These are phyloP conservation scores for Galeruca laticollis DNA, from an alignment of 2,888 invertebrate species.

Conservation along the genomic window DNA sequence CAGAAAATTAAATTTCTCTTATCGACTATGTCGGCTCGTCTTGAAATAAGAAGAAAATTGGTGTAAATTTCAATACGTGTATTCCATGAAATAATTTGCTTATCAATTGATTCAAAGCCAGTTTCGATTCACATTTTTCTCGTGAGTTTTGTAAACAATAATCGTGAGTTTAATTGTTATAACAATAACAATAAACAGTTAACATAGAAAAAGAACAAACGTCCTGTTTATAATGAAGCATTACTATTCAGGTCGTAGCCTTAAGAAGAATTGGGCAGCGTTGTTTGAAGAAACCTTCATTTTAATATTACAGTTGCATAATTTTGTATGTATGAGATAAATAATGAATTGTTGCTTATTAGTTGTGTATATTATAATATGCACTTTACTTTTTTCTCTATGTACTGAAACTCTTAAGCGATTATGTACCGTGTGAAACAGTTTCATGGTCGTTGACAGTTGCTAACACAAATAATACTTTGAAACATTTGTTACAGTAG, in stretches of 20 bases:
- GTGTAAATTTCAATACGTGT: no score
- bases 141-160: neutral
- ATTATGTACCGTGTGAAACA: neutral
- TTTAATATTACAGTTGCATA: conserved; percentile 1
- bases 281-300: conserved; percentile 1
- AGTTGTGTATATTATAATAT: neutral
- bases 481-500: no score
- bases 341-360: conserved; percentile 5
- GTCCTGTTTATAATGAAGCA: conserved; percentile 6
- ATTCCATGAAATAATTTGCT: neutral
- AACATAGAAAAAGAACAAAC: neutral
- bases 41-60: no score
- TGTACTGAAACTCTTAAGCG: neutral
- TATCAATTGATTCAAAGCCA: neutral
- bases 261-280: conserved; percentile 9
- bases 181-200: neutral
- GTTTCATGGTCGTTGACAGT: no score
- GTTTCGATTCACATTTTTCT: neutral
- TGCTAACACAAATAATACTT: no score
- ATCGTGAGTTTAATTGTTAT: conserved; percentile 13
- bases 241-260: conserved; percentile 17
- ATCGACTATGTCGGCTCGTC: no score
- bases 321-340: neutral
- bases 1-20: no score
- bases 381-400: conserved; percentile 6